A percentile compares a stretch with the other conserved stretches of the same genome.
Conservation (phyloP, 2,797 vertebrate genomes). For the Danionella dracula region DNA sequence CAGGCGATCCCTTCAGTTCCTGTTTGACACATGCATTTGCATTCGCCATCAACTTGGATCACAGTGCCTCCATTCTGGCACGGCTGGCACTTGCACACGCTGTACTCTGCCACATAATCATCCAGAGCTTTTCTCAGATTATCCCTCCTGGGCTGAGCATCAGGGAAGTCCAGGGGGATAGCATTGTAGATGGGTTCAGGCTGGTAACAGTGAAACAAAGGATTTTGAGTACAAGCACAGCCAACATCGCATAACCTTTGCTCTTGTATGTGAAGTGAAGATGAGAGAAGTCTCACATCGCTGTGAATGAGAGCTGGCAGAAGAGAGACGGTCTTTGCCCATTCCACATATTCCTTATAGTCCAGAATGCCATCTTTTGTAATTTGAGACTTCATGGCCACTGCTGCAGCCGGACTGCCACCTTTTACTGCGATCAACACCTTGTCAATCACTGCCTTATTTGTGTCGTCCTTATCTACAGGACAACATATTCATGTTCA, state of each 20-base stretch:
- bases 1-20: conserved; percentile 75
- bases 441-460: conserved; percentile 65
- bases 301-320: conserved; percentile 73
- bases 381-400: conserved; percentile 67
- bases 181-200: conserved; percentile 76
- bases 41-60: conserved; percentile 75
- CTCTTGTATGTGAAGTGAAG: not conserved
- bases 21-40: conserved; percentile 71
- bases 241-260: not conserved
- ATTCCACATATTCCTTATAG: conserved; percentile 61
- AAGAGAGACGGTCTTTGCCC: conserved; percentile 71
- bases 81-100: conserved; percentile 76
- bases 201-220: conserved; percentile 54
- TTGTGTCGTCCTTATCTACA: not conserved
- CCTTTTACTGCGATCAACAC: conserved; percentile 77
- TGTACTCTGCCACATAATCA: conserved; percentile 81
- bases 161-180: conserved; percentile 70
- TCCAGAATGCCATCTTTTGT: conserved; percentile 56
- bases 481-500: not conserved
- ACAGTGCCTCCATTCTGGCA: conserved; percentile 81
- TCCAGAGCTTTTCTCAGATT: conserved; percentile 73
- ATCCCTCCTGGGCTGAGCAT: conserved; percentile 62
- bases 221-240: not conserved
- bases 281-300: conserved; percentile 59
- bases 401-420: conserved; percentile 63